Base-by-base conservation (phyloP, 2,888 invertebrate genomes). In the Euplexia lucipara region DNA sequence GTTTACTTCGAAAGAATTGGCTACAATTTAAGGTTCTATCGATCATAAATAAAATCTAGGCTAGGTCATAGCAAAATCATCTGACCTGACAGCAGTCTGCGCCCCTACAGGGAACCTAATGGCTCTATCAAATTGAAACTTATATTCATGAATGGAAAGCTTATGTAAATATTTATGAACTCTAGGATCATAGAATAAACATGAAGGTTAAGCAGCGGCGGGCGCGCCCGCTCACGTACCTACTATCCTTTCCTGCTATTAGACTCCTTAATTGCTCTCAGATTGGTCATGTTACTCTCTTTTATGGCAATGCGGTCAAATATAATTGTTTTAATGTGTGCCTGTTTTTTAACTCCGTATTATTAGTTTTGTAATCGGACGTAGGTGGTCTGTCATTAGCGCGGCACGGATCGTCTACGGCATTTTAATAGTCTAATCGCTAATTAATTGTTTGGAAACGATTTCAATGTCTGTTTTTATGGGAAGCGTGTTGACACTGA, bases 221-320 rank as follows among this genome's bases (percentile, higher is more conserved):
- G 69, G 81, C 74, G 80, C 77, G 78, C 51, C 20, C 51, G 82
- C 85, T 83, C 90, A 90, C 92, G 91, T 89, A 84, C 86, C 79
- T 69, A 72, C 88, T 84, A 89, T 90, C 90, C 92, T 90, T 90
- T 93, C 91, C 92, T 91, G 92, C 91, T 90, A 93, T 94, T 93
- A 94, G 90, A 88, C 86, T 90, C 91, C 91, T 94, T 94, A 94
- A 95, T 95, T 94, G 92, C 91, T 90, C 90, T 88, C 70, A 85
- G 89, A 91, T 93, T 92, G 94, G 91, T 91, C 88, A 88, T 91
- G 94, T 92, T 93, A 92, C 91, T 91, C 89, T 91, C 89, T 89
- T 92, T 93, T 94, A 94, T 93, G 93, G 95, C 93, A 92, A 92
- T 87, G 93, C 93, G 95, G 94, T 92, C 93, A 91, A 90, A 90